Conservation (phyloP, 2,888 invertebrate species). For the Rhopalosiphum nymphaeae region DNA sequence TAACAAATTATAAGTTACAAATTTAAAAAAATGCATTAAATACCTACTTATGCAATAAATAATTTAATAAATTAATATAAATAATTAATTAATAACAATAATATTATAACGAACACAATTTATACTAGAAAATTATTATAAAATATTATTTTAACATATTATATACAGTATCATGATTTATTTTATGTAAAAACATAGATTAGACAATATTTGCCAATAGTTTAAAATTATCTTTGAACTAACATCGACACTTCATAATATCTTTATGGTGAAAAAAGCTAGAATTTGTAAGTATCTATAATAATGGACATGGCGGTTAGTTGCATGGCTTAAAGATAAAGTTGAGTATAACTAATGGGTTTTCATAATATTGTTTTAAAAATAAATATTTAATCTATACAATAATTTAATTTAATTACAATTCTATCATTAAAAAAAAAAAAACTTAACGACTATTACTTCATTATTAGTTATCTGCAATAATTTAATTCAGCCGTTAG, state of each 20-base stretch:
- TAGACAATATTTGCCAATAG: not conserved
- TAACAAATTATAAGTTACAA: too few relatives aligned
- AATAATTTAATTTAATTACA: not conserved
- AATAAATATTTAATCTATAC: not conserved
- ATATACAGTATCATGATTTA: too few relatives aligned
- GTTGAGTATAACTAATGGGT: not conserved
- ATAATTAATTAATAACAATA: too few relatives aligned
- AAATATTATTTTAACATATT: too few relatives aligned
- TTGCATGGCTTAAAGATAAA: not conserved
- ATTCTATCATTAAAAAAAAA: not conserved
- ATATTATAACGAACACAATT: not conserved
- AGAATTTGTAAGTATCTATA: not conserved
- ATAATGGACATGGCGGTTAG: not conserved
- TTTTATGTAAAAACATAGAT: not conserved
- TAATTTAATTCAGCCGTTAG: too few relatives aligned
- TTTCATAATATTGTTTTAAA: not conserved
- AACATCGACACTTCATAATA: not conserved
- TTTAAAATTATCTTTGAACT: not conserved
- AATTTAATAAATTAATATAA: not conserved
- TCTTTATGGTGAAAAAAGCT: not conserved
- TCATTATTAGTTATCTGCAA: not conserved
- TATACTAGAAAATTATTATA: not conserved
- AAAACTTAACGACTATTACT: not conserved
- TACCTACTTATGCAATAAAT: not conserved
- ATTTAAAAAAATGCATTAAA: too few relatives aligned